phyloP scores from a whole-genome alignment of 2,888 invertebrate genomes.

The Rhamnusium bicolor region DNA sequence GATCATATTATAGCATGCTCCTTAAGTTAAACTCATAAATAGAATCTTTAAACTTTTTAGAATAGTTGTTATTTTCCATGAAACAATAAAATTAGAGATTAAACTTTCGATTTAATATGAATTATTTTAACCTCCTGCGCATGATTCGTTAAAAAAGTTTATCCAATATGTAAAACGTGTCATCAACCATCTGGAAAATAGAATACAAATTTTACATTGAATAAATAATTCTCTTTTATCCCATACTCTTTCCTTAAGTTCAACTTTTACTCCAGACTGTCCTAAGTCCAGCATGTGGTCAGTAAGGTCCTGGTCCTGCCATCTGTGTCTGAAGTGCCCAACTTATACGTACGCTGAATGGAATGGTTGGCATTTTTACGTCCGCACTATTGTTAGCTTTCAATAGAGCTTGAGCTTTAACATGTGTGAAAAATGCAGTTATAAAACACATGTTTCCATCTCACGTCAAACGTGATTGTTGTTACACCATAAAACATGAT shows the following conservation, averaged over 20 bases:
- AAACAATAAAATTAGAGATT: too few relatives aligned
- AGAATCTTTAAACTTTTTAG: too few relatives aligned
- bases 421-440: conserved; percentile 39
- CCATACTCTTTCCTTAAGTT: neutral
- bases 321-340: conserved; percentile 63
- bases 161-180: too few relatives aligned
- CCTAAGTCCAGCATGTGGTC: conserved; percentile 19
- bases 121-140: too few relatives aligned
- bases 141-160: too few relatives aligned
- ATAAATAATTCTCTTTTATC: too few relatives aligned
- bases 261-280: conserved; percentile 24
- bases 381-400: conserved; percentile 50
- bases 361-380: conserved; percentile 61
- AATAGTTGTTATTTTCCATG: too few relatives aligned
- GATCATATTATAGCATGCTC: too few relatives aligned
- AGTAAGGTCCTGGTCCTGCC: conserved; percentile 53
- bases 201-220: too few relatives aligned
- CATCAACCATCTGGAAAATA: too few relatives aligned
- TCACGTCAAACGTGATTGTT: conserved; percentile 18
- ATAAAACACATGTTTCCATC: conserved; percentile 26
- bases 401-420: conserved; percentile 39
- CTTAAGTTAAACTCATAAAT: too few relatives aligned
- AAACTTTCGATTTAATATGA: too few relatives aligned
- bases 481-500: neutral
- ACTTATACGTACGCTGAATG: conserved; percentile 55